phyloP scores from a whole-genome alignment of 2,797 vertebrate species.

The Ciconia nigra region DNA sequence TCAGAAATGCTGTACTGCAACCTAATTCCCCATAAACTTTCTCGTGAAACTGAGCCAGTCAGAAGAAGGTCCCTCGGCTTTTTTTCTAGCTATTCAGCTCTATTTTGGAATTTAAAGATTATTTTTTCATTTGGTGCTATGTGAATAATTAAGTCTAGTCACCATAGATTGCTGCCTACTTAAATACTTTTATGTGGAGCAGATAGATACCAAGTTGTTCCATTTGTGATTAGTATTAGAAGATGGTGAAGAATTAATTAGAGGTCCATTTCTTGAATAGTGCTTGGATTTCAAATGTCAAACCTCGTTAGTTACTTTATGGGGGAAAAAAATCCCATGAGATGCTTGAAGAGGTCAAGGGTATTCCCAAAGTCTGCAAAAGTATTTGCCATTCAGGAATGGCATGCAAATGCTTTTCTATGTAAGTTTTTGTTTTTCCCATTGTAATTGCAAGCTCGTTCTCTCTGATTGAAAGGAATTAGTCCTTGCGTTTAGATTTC shows the following conservation, averaged over 20 bases:
- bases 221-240: background rate
- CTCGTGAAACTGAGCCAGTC: background rate
- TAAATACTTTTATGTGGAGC: background rate
- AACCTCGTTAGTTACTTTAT: background rate
- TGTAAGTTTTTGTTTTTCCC: background rate
- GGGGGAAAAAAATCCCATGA: too few species aligned
- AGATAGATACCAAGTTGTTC: background rate
- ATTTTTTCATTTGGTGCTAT: background rate
- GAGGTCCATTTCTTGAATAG: background rate
- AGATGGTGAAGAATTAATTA: background rate
- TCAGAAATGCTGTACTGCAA: background rate
- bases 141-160: conserved; percentile 4
- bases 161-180: background rate
- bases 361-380: background rate
- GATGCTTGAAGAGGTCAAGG: background rate
- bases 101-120: background rate
- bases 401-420: background rate
- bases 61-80: background rate
- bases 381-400: background rate
- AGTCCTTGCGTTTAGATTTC: background rate
- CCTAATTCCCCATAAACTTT: background rate
- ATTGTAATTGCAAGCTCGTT: background rate
- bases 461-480: background rate
- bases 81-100: background rate
- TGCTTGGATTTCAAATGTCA: conserved; percentile 2